phyloP scores from a whole-genome alignment of 1,140 invertebrate genomes.

The Maconellicoccus hirsutus region DNA sequence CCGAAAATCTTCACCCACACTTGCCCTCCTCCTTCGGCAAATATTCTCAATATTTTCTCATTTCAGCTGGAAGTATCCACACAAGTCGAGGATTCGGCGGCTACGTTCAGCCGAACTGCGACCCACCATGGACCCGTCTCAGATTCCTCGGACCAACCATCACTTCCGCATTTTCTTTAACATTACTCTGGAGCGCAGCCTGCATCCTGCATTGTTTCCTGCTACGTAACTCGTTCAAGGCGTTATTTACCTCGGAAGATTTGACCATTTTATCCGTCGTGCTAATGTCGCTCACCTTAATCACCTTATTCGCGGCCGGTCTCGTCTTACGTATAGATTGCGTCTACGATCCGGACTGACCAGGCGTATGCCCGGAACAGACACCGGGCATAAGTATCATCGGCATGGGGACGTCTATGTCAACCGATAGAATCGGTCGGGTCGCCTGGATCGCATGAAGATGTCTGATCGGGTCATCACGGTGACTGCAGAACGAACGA shows the following conservation, averaged over 20 bases:
- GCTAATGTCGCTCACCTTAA: slow-evolving; percentile 26
- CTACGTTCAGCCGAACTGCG: slow-evolving; percentile 38
- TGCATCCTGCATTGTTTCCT: slow-evolving; percentile 30
- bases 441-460: slow-evolving; percentile 28
- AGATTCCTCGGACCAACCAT: slow-evolving; percentile 39
- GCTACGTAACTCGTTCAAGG: slow-evolving; percentile 24
- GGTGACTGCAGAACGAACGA: too few relatives aligned
- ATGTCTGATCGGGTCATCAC: too few relatives aligned
- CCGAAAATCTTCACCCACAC: too few relatives aligned
- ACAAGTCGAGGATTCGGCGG: slow-evolving; percentile 36
- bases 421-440: slow-evolving; percentile 26
- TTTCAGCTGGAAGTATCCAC: slow-evolving; percentile 37
- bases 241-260: slow-evolving; percentile 26
- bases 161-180: slow-evolving; percentile 36
- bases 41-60: slow-evolving; percentile 14
- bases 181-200: slow-evolving; percentile 39
- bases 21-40: too few relatives aligned
- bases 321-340: slow-evolving; percentile 29
- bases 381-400: slow-evolving; percentile 27
- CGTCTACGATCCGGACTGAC: slow-evolving; percentile 31
- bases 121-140: slow-evolving; percentile 34
- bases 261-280: slow-evolving; percentile 27
- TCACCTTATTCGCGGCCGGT: slow-evolving; percentile 26
- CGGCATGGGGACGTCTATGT: slow-evolving; percentile 27
- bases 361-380: slow-evolving; percentile 25